phyloP scores from a whole-genome alignment of 2,797 vertebrate species.

The Meda fulgida region DNA sequence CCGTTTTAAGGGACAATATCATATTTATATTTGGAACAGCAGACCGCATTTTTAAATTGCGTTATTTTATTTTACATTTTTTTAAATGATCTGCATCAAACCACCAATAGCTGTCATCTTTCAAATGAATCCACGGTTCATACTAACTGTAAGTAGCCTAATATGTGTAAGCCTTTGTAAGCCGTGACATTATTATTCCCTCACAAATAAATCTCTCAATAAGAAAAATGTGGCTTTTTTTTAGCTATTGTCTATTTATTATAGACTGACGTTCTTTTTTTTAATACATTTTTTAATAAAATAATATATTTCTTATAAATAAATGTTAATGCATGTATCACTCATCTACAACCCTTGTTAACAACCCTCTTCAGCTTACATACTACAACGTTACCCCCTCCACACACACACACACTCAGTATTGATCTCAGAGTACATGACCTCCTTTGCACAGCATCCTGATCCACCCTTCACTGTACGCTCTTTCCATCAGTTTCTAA shows the following conservation, averaged over 20 bases:
- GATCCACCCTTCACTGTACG: conserved; percentile 40
- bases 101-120: no score
- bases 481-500: conserved; percentile 40
- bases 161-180: no score
- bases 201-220: no score
- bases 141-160: no score
- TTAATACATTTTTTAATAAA: neutral
- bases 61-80: no score
- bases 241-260: neutral
- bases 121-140: no score
- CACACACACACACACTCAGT: neutral
- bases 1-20: no score
- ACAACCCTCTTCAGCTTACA: neutral
- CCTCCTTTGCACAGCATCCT: conserved; percentile 26
- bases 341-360: neutral
- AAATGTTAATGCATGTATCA: neutral
- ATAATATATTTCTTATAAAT: neutral
- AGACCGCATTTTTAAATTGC: no score
- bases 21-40: no score
- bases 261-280: neutral
- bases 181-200: no score
- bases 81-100: no score
- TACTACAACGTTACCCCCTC: neutral
- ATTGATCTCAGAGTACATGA: conserved; percentile 31
- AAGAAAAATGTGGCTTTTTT: no score